Conservation (phyloP, 92 coral and sea anemone genomes). For the Porites divaricata region DNA sequence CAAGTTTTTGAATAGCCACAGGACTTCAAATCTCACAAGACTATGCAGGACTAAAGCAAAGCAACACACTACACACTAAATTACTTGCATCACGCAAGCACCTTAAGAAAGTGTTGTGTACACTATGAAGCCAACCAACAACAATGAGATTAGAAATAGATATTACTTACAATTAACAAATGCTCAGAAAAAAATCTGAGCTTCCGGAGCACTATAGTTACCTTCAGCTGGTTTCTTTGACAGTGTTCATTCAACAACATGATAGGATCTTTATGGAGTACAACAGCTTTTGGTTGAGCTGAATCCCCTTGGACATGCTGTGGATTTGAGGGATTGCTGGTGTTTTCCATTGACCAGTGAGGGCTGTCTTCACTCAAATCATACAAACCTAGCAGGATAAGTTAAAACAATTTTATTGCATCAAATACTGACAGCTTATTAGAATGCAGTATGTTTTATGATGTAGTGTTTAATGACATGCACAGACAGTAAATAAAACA, state of each 20-base stretch:
- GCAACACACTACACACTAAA: too few relatives aligned
- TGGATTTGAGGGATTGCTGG: not conserved
- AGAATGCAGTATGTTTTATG: too few relatives aligned
- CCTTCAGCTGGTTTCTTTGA: constrained; percentile 83
- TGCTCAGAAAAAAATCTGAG: too few relatives aligned
- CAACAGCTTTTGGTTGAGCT: constrained; percentile 14
- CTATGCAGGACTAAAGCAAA: too few relatives aligned
- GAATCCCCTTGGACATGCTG: not conserved
- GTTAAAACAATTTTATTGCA: not conserved
- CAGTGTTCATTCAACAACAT: constrained; percentile 88
- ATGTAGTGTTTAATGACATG: too few relatives aligned
- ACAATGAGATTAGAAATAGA: too few relatives aligned
- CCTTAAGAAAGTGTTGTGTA: too few relatives aligned
- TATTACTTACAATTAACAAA: too few relatives aligned
- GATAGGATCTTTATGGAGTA: constrained; percentile 76
- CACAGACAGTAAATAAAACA: too few relatives aligned
- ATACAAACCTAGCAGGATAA: constrained; percentile 43
- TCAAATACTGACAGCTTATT: not conserved
- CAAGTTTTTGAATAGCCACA: not conserved
- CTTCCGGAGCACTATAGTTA: not conserved
- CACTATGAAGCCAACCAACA: too few relatives aligned
- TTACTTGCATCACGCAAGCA: too few relatives aligned
- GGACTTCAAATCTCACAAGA: not conserved
- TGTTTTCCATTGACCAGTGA: constrained; percentile 12
- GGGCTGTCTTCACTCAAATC: constrained; percentile 38